Conservation (phyloP, 2,888 invertebrate species). For the Nephrotoma flavescens region DNA sequence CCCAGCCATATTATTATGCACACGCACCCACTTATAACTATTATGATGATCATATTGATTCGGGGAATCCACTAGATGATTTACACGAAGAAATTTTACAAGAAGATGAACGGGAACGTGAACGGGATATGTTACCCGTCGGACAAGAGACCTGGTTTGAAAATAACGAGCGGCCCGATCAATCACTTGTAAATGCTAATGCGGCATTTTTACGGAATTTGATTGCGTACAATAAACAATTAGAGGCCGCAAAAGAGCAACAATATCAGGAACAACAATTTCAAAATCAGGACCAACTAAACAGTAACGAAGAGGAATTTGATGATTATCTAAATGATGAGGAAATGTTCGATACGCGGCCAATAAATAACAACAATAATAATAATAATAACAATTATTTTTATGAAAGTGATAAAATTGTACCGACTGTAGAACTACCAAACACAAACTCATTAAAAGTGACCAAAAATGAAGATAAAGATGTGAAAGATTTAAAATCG, state of each 20-base stretch:
- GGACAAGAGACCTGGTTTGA: conserved; percentile 54
- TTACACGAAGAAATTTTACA: conserved; percentile 43
- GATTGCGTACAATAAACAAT: conserved; percentile 39
- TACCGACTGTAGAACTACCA: background rate
- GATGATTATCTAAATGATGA: conserved; percentile 11
- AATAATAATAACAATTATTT: background rate
- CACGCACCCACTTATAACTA: conserved; percentile 29
- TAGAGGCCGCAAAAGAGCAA: conserved; percentile 38
- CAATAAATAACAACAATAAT: background rate
- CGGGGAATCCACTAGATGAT: conserved; percentile 35
- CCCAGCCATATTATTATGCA: conserved; percentile 33
- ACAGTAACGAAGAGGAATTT: background rate
- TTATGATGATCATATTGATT: conserved; percentile 26
- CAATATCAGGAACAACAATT: conserved; percentile 14
- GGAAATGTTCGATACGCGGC: background rate
- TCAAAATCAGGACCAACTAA: conserved; percentile 3
- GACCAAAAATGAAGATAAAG: conserved; percentile 41
- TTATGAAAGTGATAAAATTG: background rate
- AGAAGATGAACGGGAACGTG: conserved; percentile 42
- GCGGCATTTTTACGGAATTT: conserved; percentile 42
- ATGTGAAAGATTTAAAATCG: conserved; percentile 48
- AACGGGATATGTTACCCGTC: conserved; percentile 11
- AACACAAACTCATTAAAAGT: background rate
- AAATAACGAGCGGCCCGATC: conserved; percentile 32
- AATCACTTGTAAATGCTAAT: conserved; percentile 17